Conservation (phyloP, 2,888 invertebrate species). For the Plemyria rubiginata region DNA sequence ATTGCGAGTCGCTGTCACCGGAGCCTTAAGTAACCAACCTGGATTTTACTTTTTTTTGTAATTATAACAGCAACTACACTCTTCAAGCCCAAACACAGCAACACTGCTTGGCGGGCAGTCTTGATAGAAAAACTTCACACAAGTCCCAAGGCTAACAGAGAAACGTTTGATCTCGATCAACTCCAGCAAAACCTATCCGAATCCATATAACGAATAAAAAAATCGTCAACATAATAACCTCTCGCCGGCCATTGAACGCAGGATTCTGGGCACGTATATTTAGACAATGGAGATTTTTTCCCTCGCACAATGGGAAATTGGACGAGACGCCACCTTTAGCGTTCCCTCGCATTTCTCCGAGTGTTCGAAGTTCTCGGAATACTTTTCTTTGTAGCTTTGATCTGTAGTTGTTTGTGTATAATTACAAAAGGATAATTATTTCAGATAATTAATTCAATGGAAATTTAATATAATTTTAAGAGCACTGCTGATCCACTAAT, state of each 20-base stretch:
- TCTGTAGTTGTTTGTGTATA: slow-evolving; percentile 2
- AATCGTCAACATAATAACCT: slow-evolving; percentile 67
- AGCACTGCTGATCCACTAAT: too few species aligned
- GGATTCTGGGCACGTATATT: slow-evolving; percentile 68
- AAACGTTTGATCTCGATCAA: not conserved
- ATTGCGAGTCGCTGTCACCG: too few species aligned
- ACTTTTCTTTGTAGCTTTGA: slow-evolving; percentile 29
- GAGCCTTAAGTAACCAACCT: too few species aligned
- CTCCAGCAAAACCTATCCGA: slow-evolving; percentile 42
- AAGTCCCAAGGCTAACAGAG: too few species aligned
- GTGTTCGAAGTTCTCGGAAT: slow-evolving; percentile 27
- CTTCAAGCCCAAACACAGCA: too few species aligned
- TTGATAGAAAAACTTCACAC: too few species aligned
- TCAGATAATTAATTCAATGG: not conserved
- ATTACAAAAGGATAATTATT: not conserved
- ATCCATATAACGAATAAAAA: slow-evolving; percentile 53
- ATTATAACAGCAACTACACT: too few species aligned
- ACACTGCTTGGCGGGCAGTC: too few species aligned
- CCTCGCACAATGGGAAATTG: slow-evolving; percentile 59
- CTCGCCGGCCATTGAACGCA: slow-evolving; percentile 58
- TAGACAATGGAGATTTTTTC: slow-evolving; percentile 70
- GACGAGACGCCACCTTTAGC: slow-evolving; percentile 34
- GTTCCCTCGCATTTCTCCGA: slow-evolving; percentile 25
- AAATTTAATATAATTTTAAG: not conserved
- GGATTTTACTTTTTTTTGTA: too few species aligned